Conservation (phyloP, 2,888 invertebrate species). For the Dolichopus griseipennis region DNA sequence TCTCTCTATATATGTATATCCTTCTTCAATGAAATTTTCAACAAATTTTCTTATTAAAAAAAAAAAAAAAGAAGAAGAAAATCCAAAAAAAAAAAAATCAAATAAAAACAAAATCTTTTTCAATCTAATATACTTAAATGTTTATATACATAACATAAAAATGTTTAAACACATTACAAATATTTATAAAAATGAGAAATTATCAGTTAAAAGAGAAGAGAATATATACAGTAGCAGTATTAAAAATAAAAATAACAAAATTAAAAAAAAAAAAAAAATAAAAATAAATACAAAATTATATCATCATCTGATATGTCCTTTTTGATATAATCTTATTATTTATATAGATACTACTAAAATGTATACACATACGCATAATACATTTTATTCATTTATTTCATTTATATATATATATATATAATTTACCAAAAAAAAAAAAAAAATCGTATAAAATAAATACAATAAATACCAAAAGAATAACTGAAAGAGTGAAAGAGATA, state of each 20-base stretch:
- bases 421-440: too few species aligned
- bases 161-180: neutral
- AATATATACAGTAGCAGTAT: neutral
- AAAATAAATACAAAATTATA: neutral
- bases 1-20: too few species aligned
- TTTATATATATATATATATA: too few species aligned
- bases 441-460: neutral
- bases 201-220: neutral
- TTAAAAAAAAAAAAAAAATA: too few species aligned
- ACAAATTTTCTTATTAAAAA: too few species aligned
- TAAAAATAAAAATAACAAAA: too few species aligned
- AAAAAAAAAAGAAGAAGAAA: too few species aligned
- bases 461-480: neutral
- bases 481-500: neutral
- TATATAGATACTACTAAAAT: neutral
- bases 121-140: neutral
- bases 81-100: neutral
- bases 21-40: too few species aligned
- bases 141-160: conserved; percentile 4
- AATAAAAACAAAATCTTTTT: neutral
- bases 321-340: conserved; percentile 5
- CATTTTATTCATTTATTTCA: too few species aligned
- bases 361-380: neutral
- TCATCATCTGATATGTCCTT: conserved; percentile 6
- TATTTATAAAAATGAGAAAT: neutral